These are phyloP conservation scores for Idris sp. DNA, from an alignment of 1,140 invertebrate genomes.

Conservation along the genomic window DNA sequence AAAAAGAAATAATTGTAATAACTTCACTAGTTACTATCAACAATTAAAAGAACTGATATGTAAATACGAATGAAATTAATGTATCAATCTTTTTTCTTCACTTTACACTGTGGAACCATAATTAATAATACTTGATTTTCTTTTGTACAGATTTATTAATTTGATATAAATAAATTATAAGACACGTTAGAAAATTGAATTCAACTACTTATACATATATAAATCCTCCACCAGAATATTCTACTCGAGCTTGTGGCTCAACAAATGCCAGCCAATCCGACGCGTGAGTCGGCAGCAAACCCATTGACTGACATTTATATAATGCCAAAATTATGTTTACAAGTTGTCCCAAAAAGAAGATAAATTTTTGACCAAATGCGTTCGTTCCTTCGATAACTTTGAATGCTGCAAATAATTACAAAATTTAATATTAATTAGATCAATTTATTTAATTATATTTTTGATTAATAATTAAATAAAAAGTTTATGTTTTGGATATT, in stretches of 20 bases:
- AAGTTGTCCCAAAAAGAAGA: constrained; percentile 96
- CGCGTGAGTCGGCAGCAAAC: constrained; percentile 96
- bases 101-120: neutral
- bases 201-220: constrained; percentile 79
- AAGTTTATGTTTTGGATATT: no score
- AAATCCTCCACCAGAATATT: constrained; percentile 92
- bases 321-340: constrained; percentile 94
- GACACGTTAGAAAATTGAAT: neutral
- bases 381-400: constrained; percentile 97
- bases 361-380: constrained; percentile 93
- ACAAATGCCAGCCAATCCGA: constrained; percentile 99
- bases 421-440: constrained; percentile 43
- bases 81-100: neutral
- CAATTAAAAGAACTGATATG: no score
- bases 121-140: neutral
- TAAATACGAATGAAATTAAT: constrained; percentile 30
- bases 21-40: no score
- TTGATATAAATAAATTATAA: constrained; percentile 15
- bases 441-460: no score
- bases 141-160: constrained; percentile 23
- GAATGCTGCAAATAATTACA: no score
- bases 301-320: constrained; percentile 99
- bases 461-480: constrained; percentile 2
- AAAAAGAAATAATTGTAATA: constrained; percentile 76
- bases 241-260: constrained; percentile 91